A percentile compares a stretch with the other conserved stretches of the same genome.
phyloP scores from a whole-genome alignment of 2,113 vertebrate genomes.

The Leptobrachium leishanense region DNA sequence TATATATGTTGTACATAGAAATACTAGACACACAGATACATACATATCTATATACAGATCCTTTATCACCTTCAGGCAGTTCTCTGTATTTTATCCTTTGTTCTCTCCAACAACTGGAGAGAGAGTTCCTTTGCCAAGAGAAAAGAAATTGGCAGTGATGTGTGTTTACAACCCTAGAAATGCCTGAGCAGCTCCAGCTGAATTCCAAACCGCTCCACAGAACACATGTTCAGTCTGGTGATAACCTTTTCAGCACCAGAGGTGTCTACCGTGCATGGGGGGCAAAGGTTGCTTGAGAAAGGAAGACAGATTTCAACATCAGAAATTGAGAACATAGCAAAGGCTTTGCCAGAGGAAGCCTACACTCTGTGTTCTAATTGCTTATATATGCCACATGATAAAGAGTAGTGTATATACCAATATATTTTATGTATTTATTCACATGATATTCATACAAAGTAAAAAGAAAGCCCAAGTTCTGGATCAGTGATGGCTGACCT shows the following conservation, averaged over 20 bases:
- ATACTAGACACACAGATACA: not conserved
- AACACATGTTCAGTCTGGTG: constrained; percentile 38
- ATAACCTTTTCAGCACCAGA: constrained; percentile 41
- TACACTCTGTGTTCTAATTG: not conserved
- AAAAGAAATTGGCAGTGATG: constrained; percentile 42
- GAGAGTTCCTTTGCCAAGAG: constrained; percentile 31
- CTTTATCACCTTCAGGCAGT: constrained; percentile 51
- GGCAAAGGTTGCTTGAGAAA: not conserved
- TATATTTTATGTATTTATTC: no score
- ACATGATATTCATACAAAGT: no score
- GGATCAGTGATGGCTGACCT: no score
- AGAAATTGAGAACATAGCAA: not conserved
- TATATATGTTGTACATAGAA: no score
- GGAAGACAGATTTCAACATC: not conserved
- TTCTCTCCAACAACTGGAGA: constrained; percentile 53
- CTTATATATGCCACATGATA: not conserved
- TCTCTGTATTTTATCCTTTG: constrained; percentile 48
- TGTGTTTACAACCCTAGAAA: constrained; percentile 60
- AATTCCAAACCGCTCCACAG: constrained; percentile 9
- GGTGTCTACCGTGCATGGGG: not conserved
- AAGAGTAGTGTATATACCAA: no score
- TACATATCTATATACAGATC: not conserved
- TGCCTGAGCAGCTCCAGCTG: constrained; percentile 50
- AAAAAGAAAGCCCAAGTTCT: no score
- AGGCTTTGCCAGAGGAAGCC: not conserved